Base-by-base conservation (phyloP, 2,888 invertebrate genomes). In the Drosophila infuscata region DNA sequence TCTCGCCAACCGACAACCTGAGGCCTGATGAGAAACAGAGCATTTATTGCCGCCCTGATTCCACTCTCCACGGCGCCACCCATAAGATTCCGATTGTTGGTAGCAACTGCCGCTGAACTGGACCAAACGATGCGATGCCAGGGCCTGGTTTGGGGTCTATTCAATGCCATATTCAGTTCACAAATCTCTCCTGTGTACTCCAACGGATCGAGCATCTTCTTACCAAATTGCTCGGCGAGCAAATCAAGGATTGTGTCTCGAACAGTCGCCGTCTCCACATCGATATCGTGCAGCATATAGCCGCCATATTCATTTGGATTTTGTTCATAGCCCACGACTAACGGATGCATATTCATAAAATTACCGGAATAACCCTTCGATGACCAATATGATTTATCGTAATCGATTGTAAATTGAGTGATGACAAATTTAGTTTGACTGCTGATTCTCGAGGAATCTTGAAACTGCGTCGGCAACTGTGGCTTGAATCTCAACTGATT, bases 1-100 rank as follows among this genome's bases (percentile, higher is more conserved):
- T 93, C 93, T 54, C 81, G 80, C 92, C 92, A 93, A 11, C 70
- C 64, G 2, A 93, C 90, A 54, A 82, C 87, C 80, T 93, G 93
- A 0, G 93, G 93, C 6, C 93, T 82, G 3, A 92, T 72, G 12
- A 91, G 64, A 2, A 92, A 82, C 9, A 93, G 65, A 1, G 92
- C 90, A 75, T 88, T 86, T 15, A 92, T 76, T 0, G 93, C 93
- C 7, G 93, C 91, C 54, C 92, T 81, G 1, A 92, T 46, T 0
- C 93, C 93, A 67, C 93, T 93, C 69, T 93, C 92, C 0, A 93
- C 92, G 0, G 93, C 92, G 0, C 93, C 93, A 6, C 90, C 90
- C 57, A 93, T 76, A n/a, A 85, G 80, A n/a, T 91, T 92, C 25
- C 93, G 92, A 79, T 91, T 91, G 35, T 65, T 79, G 41, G 91